Evolutionary conservation across 30 jellyfish, hydroid and myxozoan species (phyloP).

Genomic region (Aurelia aurita complex sp. Pacific): DNA sequence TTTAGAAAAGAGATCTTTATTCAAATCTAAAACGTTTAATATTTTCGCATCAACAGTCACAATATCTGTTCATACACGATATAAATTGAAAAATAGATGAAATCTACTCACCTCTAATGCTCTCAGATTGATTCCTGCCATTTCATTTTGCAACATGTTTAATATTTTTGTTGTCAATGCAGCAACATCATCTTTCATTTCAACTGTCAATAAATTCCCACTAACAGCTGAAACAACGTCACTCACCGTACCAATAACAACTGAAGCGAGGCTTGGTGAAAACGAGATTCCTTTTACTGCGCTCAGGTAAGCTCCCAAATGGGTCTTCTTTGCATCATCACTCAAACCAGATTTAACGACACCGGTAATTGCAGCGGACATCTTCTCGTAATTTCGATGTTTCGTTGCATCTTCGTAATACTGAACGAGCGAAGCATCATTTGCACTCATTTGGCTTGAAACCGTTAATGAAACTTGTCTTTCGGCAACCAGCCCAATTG

Average conservation of each 20-base stretch:
- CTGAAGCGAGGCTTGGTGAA: slow-evolving; percentile 14
- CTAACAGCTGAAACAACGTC: slow-evolving; percentile 7
- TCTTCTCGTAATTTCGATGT: background rate
- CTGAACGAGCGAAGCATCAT: background rate
- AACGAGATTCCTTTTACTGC: slow-evolving; percentile 2
- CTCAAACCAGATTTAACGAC: slow-evolving; percentile 21
- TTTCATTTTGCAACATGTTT: background rate
- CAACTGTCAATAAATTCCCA: slow-evolving; percentile 8
- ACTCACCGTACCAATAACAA: slow-evolving; percentile 3
- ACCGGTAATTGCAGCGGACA: slow-evolving; percentile 32
- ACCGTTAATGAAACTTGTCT: slow-evolving; percentile 16
- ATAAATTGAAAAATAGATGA: too few species aligned
- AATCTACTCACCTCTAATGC: background rate
- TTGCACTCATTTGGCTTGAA: background rate
- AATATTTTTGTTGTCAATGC: background rate
- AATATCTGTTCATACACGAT: too few species aligned
- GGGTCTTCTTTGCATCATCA: slow-evolving; percentile 9
- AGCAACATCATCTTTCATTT: slow-evolving; percentile 14
- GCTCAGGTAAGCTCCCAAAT: slow-evolving; percentile 14
- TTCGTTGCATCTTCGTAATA: background rate
- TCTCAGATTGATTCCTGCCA: background rate
- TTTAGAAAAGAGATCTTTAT: too few species aligned
- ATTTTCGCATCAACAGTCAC: too few species aligned
- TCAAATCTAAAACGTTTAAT: too few species aligned
- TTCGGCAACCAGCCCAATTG: slow-evolving; percentile 24